Evolutionary conservation across 2,113 vertebrate genomes (phyloP), one percentile per base, ranked within the genome.

Genomic region (Lethenteron reissneri): DNA sequence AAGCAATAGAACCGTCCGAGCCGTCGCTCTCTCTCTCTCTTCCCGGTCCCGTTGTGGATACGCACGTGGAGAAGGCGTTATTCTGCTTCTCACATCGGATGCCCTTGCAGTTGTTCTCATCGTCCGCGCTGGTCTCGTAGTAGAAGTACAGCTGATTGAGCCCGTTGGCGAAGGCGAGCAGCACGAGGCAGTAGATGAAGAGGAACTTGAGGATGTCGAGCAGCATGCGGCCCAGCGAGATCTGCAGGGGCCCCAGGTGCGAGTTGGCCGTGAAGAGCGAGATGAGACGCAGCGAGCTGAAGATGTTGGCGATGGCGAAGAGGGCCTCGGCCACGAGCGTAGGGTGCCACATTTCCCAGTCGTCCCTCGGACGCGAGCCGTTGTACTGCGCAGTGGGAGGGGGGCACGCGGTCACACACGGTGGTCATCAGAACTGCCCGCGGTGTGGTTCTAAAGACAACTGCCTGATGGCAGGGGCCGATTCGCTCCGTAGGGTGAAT

Each of bases 161-260:
- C 68, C 92, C 94, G 72, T 97, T 99, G 75, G 94, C 91, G 76
- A 99, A 99, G 64, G 94, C 89, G 12, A 97, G 76, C 72, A 99
- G 78, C 74, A 99, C 94, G 11, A 99, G 85, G 75, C 91, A 99
- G 79, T 97, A 99, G 78, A 99, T 97, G 81, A 99, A 99, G 1
- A 99, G 84, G 81, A 99, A 99, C 78, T 99, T 99, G 73, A 99
- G 83, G 80, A 99, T 99, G 79, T 99, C 94, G 76, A 99, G 79
- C n/a, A 99, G 82, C 92, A 99, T 99, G 75, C 94, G 86, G 73
- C 92, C 92, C 76, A 99, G 80, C 25, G 94, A 99, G 76, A 99
- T 99, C 78, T 99, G 94, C 74, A 99, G 82, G 68, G 94, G 94
- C 71, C 94, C 94, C 76, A 99, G 83, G 76, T 99, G 94, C 58